Evolutionary conservation across 2,797 vertebrate genomes (phyloP), one percentile per base, ranked within the genome.

Genomic region (Sphaeramia orbicularis): DNA sequence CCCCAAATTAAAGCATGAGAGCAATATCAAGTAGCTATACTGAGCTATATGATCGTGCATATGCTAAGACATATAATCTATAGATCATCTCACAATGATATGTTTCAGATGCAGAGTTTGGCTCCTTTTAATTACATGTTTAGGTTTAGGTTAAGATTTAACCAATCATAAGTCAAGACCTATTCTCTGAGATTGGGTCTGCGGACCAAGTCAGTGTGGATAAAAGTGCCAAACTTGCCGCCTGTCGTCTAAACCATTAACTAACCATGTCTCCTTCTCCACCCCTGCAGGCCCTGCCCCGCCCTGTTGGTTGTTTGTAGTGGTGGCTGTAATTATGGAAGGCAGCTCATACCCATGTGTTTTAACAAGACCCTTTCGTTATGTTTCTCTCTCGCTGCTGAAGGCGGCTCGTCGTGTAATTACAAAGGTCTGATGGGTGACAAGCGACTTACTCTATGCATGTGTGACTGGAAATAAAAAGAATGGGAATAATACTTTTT

Each of bases 231-330:
- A 74, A 80, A 78, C 65, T 72, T 73, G 82, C 87, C 61, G 76
- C 76, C 86, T 65, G 71, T 71, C 13, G 53, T 81, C 79, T 86
- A 19, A 75, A 30, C 63, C 83, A 81, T 85, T 86, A 88, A 89
- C 76, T 80, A 86, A 86, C 82, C 86, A 78, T 87, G 89, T 91
- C 90, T 92, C 86, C 83, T 76, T 74, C 64, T 52, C 61, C 67
- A 70, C 64, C 70, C 78, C 74, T 70, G 54, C 4, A 41, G 72
- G 61, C 78, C 63, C 78, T 67, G 71, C 86, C 75, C 85, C 86
- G 45, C 91, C 91, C 89, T 83, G 85, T 58, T 51, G 76, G 47
- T 65, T 80, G 79, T 91, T 88, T 93, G 88, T 91, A 81, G 86
- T 91, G 88, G 87, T 80, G 30, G 54, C 78, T 72, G 66, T 87